Evolutionary conservation across 1,140 invertebrate species (phyloP).

Genomic region (Euglossa dilemma): DNA sequence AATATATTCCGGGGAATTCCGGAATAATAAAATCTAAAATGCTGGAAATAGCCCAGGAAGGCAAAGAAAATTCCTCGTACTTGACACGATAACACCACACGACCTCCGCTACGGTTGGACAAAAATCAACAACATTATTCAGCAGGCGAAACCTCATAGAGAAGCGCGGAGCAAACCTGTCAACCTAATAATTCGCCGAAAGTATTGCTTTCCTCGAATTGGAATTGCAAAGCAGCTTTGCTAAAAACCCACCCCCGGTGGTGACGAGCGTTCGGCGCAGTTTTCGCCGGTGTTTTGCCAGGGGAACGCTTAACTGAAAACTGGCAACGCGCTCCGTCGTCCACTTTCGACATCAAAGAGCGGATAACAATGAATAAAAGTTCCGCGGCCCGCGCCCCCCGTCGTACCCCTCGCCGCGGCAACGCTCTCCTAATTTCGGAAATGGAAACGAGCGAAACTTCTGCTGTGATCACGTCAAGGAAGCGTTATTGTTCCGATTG

Average conservation of each 20-base stretch:
- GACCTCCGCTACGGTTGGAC: neutral
- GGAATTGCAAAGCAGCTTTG: constrained; percentile 41
- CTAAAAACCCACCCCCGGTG: neutral
- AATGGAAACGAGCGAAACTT: constrained; percentile 39
- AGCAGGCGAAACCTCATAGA: neutral
- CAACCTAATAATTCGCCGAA: constrained; percentile 20
- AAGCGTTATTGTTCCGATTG: constrained; percentile 10
- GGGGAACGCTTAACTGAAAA: constrained; percentile 27
- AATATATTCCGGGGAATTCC: neutral
- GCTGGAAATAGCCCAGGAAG: no score
- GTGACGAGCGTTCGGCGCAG: constrained; percentile 14
- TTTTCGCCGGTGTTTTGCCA: neutral
- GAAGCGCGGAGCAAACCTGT: neutral
- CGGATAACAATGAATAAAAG: constrained; percentile 43
- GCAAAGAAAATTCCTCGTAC: neutral
- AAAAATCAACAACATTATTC: constrained; percentile 8
- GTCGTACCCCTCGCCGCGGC: no score
- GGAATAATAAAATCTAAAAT: no score
- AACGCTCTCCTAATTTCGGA: constrained; percentile 12
- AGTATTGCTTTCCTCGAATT: constrained; percentile 15
- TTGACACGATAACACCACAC: neutral
- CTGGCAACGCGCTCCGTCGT: constrained; percentile 35
- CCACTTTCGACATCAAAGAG: constrained; percentile 34
- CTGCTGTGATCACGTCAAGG: constrained; percentile 15
- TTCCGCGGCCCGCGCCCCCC: neutral